phyloP scores from a whole-genome alignment of 1,140 invertebrate species.

The Arctopsyche grandis region DNA sequence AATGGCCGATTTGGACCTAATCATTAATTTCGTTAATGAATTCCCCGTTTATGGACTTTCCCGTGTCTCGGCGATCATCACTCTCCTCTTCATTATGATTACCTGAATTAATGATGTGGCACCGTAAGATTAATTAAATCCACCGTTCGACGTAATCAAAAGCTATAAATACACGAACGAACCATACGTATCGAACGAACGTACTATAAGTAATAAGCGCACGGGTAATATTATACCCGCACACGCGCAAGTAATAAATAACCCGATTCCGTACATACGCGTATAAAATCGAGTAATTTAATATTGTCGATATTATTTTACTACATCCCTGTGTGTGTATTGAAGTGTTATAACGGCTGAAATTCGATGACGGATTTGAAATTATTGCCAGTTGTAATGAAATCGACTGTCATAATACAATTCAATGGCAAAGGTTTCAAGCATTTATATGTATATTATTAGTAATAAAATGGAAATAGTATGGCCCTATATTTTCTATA shows the following conservation, averaged over 20 bases:
- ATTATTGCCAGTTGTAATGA: too few species aligned
- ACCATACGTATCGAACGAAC: background rate
- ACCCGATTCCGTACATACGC: background rate
- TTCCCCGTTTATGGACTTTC: conserved; percentile 35
- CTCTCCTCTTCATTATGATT: conserved; percentile 21
- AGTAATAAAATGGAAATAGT: background rate
- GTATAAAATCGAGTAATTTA: conserved; percentile 4
- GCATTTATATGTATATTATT: too few species aligned
- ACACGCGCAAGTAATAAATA: background rate
- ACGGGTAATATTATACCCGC: conserved; percentile 3
- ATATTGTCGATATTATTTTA: conserved; percentile 13
- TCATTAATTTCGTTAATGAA: conserved; percentile 42
- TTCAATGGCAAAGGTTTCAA: too few species aligned
- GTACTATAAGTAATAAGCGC: background rate
- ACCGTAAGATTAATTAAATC: conserved; percentile 44
- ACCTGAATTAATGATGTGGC: conserved; percentile 41
- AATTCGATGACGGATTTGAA: too few species aligned
- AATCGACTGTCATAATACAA: too few species aligned
- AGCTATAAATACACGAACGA: background rate
- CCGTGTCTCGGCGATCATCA: background rate
- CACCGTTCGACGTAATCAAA: conserved; percentile 35
- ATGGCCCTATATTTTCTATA: background rate
- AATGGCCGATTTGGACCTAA: conserved; percentile 21
- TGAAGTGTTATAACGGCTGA: too few species aligned
- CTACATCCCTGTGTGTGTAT: background rate